Base-by-base conservation (phyloP, 2,888 invertebrate genomes). In the Drosophila helvetica region DNA sequence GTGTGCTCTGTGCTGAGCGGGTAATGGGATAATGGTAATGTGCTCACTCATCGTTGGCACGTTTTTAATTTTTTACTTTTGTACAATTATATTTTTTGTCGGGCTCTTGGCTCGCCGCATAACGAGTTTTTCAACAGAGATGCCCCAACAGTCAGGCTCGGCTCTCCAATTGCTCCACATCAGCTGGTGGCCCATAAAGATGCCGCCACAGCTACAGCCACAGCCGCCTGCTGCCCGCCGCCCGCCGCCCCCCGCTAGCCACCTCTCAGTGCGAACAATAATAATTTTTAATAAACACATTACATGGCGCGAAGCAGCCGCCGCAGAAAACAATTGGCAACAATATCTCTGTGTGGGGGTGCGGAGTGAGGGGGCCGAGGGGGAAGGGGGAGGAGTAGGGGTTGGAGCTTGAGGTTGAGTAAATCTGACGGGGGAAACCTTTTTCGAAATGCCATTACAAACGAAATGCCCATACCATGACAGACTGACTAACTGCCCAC, bases 241-340 rank as follows among this genome's bases (percentile, higher is more conserved):
- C 4, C 33, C 1, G 33, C 33, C 12, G 8, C 8, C 25, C 25
- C 7, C 25, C 25, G 25, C 25, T 15, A 6, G 38, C 15, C 60
- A 65, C 68, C 72, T 43, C 50, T 62, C 75, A 77, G 75, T 80
- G 73, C 71, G 71, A 80, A 71, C 80, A 79, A 75, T 78, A 84
- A 81, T 78, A 67, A 59, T 72, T 83, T 83, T 86, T 83, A 83
- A 86, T 83, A 83, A 83, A 83, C 84, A 83, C 83, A 83, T 83
- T 83, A 84, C 86, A 83, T 52, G 64, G 70, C 66, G 69, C 54
- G 42, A 59, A 74, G 61, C 73, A 72, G 71, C 77, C 77, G 71
- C 77, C 77, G 79, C 38, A 38, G 38, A 38, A 82, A 72, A 67
- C 72, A 66, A 86, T 84, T 84, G 75, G 84, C 83, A 79, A 79